A percentile compares a stretch with the other conserved stretches of the same genome.
Conservation (phyloP, 23 tunicate genomes). For the Trididemnum miniatum region DNA sequence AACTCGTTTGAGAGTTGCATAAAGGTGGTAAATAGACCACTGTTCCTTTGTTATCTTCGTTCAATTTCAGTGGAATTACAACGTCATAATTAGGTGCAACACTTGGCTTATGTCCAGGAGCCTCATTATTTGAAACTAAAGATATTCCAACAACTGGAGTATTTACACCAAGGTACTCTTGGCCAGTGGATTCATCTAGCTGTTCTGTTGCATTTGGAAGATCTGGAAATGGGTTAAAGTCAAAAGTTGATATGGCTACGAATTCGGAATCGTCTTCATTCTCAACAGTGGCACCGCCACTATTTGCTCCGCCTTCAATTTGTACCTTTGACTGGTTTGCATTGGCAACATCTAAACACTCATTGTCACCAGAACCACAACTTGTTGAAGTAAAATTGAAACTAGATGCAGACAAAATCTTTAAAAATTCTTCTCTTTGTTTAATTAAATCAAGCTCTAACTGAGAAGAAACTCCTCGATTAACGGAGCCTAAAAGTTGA, state of each 20-base stretch:
- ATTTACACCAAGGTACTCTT: not conserved
- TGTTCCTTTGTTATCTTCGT: not conserved
- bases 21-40: not conserved
- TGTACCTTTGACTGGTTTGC: not conserved
- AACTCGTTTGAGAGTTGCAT: not conserved
- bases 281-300: not conserved
- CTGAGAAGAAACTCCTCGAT: not conserved
- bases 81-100: not conserved
- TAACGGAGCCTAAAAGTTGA: not conserved
- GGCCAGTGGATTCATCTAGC: not conserved
- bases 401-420: not conserved
- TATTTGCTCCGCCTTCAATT: not conserved
- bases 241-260: conserved; percentile 17
- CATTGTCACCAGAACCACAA: not conserved
- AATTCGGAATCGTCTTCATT: not conserved
- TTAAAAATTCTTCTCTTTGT: not conserved
- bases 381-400: too few species aligned
- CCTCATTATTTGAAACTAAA: not conserved
- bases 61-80: not conserved
- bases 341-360: not conserved
- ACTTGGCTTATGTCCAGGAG: not conserved
- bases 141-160: conserved; percentile 23
- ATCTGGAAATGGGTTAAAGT: conserved; percentile 16
- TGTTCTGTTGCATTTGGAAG: not conserved
- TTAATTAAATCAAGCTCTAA: not conserved